phyloP scores from a whole-genome alignment of 2,113 vertebrate species.

The Sander lucioperca region DNA sequence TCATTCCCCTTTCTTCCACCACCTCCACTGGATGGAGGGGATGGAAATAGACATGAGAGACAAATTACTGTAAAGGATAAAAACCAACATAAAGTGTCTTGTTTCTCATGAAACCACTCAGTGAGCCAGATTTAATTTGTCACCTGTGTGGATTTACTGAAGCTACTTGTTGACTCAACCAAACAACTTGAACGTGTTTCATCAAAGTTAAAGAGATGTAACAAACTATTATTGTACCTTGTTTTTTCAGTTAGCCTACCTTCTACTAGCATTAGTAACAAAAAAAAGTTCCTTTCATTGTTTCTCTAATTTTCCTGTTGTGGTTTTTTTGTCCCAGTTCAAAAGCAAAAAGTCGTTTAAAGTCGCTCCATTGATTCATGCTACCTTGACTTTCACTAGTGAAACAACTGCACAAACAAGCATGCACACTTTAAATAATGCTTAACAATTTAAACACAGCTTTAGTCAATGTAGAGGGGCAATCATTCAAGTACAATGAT shows the following conservation, averaged over 20 bases:
- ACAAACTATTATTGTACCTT: background rate
- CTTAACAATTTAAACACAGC: background rate
- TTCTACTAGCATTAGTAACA: background rate
- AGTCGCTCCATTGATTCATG: background rate
- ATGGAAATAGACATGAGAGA: background rate
- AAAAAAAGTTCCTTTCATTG: background rate
- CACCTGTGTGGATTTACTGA: background rate
- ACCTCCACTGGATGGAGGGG: too few relatives aligned
- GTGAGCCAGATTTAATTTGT: background rate
- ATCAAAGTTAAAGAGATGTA: background rate
- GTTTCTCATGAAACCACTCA: background rate
- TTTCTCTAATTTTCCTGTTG: too few relatives aligned
- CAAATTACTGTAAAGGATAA: background rate
- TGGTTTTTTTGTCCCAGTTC: too few relatives aligned
- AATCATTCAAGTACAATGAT: background rate
- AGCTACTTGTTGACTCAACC: background rate
- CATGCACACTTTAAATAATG: background rate
- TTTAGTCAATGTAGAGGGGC: background rate
- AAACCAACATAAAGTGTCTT: background rate
- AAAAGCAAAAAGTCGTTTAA: background rate
- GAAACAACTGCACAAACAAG: background rate
- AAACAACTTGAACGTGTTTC: background rate
- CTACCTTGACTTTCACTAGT: background rate
- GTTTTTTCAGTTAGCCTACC: background rate
- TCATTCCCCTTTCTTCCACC: too few relatives aligned